Base-by-base conservation (phyloP, 1,140 invertebrate species). In the Ceratosolen solmsi region DNA sequence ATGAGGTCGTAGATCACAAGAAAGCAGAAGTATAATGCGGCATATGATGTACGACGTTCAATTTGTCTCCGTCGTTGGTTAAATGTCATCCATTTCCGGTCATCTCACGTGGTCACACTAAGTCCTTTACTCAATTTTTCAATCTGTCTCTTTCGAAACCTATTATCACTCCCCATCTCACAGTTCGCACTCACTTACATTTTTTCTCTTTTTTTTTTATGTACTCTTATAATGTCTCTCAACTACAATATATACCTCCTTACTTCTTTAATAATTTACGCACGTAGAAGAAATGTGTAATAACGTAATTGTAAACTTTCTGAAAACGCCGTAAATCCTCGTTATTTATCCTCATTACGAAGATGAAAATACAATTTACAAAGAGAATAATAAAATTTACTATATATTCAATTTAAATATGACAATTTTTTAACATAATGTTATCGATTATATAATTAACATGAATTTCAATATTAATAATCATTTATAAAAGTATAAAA, bases 51-150 rank as follows among this genome's bases (percentile, higher is more conserved):
- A 77, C 54, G 79, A 82, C 41, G 70, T 63, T 72, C 84, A 83
- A 87, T 87, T 87, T 85, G 82, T 87, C 84, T 85, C 68, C 80
- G 80, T 87, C 84, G 72, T 82, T 60, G 63, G 63, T 22, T 80
- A 65, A 81, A 81, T 79, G 78, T 85, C 83, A 85, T 86, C 82
- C 80, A 71, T 84, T 79, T 58, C 76, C 56, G 82, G 82, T 83
- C 77, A 83, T 75, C 73, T 77, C 63, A 20, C 33, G 27, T 49
- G 41, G 33, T 71, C 63, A 74, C 51, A 11, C 9, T 72, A 27
- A 76, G 46, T 36, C 68, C 17, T 81, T 75, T 75, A 33, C 80
- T 74, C 71, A 79, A 84, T 81, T 82, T 84, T 79, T 84, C 83
- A 82, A 81, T 78, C 56, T 74, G 76, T 68, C 79, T 74, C 71